These are phyloP conservation scores for Drosophila mettleri DNA, from an alignment of 2,888 invertebrate species.

Conservation along the genomic window DNA sequence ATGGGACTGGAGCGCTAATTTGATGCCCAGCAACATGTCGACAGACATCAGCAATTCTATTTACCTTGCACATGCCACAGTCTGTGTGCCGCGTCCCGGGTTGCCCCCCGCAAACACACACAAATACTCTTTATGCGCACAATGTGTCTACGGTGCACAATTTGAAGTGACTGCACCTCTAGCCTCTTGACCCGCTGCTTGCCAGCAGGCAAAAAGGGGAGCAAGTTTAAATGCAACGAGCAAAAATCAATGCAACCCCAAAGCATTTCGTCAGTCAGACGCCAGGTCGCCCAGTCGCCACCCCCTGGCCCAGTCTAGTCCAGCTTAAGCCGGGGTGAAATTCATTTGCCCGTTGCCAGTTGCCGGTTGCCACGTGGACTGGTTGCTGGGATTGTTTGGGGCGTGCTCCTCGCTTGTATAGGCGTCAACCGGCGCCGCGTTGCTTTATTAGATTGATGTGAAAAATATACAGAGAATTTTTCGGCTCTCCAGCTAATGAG, in stretches of 20 bases:
- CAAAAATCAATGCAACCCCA: slow-evolving; percentile 80
- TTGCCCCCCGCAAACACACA: background rate
- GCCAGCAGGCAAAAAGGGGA: slow-evolving; percentile 63
- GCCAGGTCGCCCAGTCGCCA: background rate
- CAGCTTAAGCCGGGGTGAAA: slow-evolving; percentile 35
- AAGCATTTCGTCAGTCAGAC: slow-evolving; percentile 44
- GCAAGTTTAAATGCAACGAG: slow-evolving; percentile 80
- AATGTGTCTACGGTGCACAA: slow-evolving; percentile 77
- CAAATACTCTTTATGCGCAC: slow-evolving; percentile 48
- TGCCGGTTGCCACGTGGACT: slow-evolving; percentile 8
- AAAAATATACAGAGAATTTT: slow-evolving; percentile 63
- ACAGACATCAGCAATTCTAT: slow-evolving; percentile 56
- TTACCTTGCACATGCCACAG: slow-evolving; percentile 62
- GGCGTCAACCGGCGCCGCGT: slow-evolving; percentile 72
- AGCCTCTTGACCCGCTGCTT: background rate
- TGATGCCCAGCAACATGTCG: slow-evolving; percentile 56
- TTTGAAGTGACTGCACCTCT: slow-evolving; percentile 58
- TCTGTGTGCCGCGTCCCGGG: slow-evolving; percentile 14
- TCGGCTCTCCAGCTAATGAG: slow-evolving; percentile 27
- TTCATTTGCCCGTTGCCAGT: slow-evolving; percentile 44
- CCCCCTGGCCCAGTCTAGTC: slow-evolving; percentile 10
- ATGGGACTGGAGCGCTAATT: slow-evolving; percentile 72
- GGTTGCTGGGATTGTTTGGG: background rate
- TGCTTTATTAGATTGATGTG: slow-evolving; percentile 78
- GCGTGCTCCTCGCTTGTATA: slow-evolving; percentile 27